Base-by-base conservation (phyloP, 1,140 invertebrate species). In the Cyclargus thomasi region DNA sequence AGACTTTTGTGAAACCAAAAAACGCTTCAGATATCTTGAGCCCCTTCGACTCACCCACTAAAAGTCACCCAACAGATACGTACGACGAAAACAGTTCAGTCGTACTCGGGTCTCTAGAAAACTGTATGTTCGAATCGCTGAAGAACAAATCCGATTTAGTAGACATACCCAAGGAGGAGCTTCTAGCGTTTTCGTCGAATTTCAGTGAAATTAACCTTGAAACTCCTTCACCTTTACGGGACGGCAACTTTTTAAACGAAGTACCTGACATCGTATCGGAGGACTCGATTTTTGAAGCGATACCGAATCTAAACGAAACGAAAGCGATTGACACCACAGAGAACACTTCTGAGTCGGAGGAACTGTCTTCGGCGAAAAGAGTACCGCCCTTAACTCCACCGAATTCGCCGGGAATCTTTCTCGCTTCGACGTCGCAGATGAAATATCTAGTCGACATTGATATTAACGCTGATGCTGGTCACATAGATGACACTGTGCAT, bases 61-160 rank as follows among this genome's bases (percentile, higher is more conserved):
- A 88, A 78, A 89, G 85, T 69, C 86, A 88, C 36, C 86, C 81
- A 17, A 88, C 85, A 5, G 85, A 90, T 55, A 88, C 86, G 2
- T 88, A 88, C 47, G 84, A 89, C 39, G 83, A 91, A 74, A 88
- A 90, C 65, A 90, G 86, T 65, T 91, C 89, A 36, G 91, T 93
- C 3, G 90, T 92, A 39, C 74, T 93, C 18, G 92, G 92, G 1
- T 91, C 92, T 0, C 92, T 92, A 72, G 91, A 92, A 75, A 91
- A 92, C 72, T 91, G 89, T 69, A 86, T 90, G 1, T 70, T 92
- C 18, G 92, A 92, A 69, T 82, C 90, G 17, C 92, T 90, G 70
- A 92, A 91, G 77, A 90, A 90, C 3, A 92, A 92, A 77, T 69
- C 67, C 0, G 84, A 88, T 65, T 22, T 82, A 17, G 70, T 82